Evolutionary conservation across 1,140 invertebrate species (phyloP), one percentile per base, ranked within the genome.

Genomic region (Heliconius melpomene): DNA sequence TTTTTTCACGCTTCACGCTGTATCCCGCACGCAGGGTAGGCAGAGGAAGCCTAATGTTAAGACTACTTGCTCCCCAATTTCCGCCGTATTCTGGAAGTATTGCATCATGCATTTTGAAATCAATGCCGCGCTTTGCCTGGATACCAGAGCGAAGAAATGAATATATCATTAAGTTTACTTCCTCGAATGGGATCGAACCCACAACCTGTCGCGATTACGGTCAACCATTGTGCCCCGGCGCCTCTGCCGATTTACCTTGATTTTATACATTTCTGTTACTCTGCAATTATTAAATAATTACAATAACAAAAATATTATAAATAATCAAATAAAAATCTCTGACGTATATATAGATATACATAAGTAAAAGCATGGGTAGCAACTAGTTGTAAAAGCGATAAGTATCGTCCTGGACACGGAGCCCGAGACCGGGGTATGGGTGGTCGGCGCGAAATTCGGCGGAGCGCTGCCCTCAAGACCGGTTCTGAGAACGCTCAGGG

Each of bases 401-500:
- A 92, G 87, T 93, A 91, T 92, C 89, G 85, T 75, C 81, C 81
- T 83, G 84, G 82, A 79, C 70, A 79, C 79, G 85, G 40, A 88
- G 85, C 75, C 81, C 81, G 84, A 84, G 82, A 75, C 70, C 79
- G 84, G 82, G 82, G 84, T 86, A 84, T 91, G 92, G 92, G 92
- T 93, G 89, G 91, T 92, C 90, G 90, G 84, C 87, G 91, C 89
- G 79, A 92, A 93, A 88, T 91, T 93, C 89, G 91, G 92, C 90
- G 82, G 90, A 89, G 89, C 88, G 85, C 87, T 89, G 90, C 84
- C 87, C 88, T 83, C 82, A 80, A 77, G 85, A 93, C 91, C 90
- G 90, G 91, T 93, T 92, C 91, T 83, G 75, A 84, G 89, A 93
- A 92, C 85, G 87, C 85, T 87, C 87, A 82, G 86, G 89, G 88